Evolutionary conservation across 1,140 invertebrate species (phyloP), one percentile per base, ranked within the genome.

Genomic region (Aphelenchoides fujianensis): DNA sequence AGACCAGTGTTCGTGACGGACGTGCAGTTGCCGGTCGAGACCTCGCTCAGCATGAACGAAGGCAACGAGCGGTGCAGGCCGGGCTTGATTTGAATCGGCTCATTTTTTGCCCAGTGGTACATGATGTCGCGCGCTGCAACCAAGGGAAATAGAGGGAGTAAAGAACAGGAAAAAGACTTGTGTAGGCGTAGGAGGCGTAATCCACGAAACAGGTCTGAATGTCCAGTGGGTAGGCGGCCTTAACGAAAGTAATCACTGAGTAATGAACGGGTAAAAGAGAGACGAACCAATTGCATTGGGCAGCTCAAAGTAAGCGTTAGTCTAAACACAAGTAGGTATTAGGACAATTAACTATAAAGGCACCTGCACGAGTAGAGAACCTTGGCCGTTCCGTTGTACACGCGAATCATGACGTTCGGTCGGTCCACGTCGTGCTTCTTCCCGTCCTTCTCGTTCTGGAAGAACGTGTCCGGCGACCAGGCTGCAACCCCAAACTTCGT

Each of bases 1-100:
- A 85, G 87, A 93, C 93, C 93, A 82, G 93, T 96, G 85, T 94
- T 95, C 54, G 94, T 96, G 86, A 92, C 92, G 85, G 92, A 94
- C 86, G 94, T 94, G 85, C 94, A 96, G 83, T 94, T 93, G 85
- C 92, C 91, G 68, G 93, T 94, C 59, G 90, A 87, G 85, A 93
- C 93, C 85, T 93, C 92, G 86, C 93, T 92, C 67, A 96, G 86
- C 0, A 92, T 92, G 86, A 96, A 96, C 75, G 93, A 89, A 71
- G 94, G 94, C 81, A 96, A 89, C 9, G 73, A 77, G 48, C 80
- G 75, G 85, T 94, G 91, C 81, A 96, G 88, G 85, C 94, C 94
- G 23, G 92, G 92, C 55, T 93, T 92, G 68, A 95, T 91, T 87
- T 97, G 93, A 36, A 97, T 93, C 5, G 94, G 94, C 85, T 95